phyloP scores from a whole-genome alignment of 1,140 invertebrate genomes.

The Dinothrombium tinctorium region DNA sequence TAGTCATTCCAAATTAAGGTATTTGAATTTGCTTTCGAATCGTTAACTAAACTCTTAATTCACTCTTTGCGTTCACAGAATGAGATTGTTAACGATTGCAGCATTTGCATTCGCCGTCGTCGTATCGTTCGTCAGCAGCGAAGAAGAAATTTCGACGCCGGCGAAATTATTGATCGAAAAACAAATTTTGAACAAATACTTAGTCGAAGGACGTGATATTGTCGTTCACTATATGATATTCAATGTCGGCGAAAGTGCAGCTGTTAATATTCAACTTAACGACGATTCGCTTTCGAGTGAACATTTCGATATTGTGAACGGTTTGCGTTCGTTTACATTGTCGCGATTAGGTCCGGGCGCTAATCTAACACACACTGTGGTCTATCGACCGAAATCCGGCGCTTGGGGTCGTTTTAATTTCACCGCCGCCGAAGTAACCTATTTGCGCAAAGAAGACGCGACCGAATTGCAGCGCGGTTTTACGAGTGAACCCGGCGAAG shows the following conservation, averaged over 20 bases:
- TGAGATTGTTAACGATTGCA: no score
- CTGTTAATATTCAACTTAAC: conserved; percentile 58
- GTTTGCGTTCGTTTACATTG: conserved; percentile 53
- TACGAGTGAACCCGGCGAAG: conserved; percentile 88
- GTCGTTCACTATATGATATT: conserved; percentile 52
- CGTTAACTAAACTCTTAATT: no score
- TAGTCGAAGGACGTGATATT: conserved; percentile 94
- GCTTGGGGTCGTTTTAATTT: conserved; percentile 61
- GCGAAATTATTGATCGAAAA: conserved; percentile 28
- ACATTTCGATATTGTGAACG: conserved; percentile 61
- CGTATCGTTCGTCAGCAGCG: no score
- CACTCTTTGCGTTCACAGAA: no score
- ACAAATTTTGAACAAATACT: conserved; percentile 71
- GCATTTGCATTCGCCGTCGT: no score
- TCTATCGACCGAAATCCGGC: conserved; percentile 67
- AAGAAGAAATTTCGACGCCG: conserved; percentile 13
- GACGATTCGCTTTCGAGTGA: conserved; percentile 73
- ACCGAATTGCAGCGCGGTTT: conserved; percentile 35
- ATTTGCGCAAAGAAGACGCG: conserved; percentile 40
- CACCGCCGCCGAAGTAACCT: conserved; percentile 73
- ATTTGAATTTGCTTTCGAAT: no score
- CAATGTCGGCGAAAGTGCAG: conserved; percentile 40
- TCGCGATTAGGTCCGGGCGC: conserved; percentile 69
- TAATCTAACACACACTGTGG: conserved; percentile 80
- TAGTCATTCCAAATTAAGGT: no score